Base-by-base conservation (phyloP, 2,888 invertebrate genomes). In the Mythimna pallens region DNA sequence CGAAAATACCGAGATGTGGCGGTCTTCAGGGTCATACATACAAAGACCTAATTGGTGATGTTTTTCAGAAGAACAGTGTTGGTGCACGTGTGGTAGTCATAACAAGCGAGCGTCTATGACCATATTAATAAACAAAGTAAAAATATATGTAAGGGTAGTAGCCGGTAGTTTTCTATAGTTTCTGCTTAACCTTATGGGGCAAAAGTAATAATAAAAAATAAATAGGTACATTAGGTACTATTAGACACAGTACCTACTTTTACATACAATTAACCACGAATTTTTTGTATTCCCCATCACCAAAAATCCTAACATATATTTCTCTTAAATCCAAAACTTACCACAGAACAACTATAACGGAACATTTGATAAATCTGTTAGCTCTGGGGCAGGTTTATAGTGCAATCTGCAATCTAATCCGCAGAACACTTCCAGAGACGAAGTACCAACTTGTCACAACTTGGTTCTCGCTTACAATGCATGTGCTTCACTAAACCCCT, bases 341-440 rank as follows among this genome's bases (percentile, higher is more conserved):
- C 66, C 40, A 47, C 57, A 58, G n/a, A 66, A 40, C 54, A 62
- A 43, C 54, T 58, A 22, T 54, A 50, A 65, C 20, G 22, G 20
- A 71, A 73, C 73, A 55, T 88, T 89, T 90, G 90, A 92, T 89
- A 90, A 92, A 91, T 92, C 84, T 84, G 81, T 83, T 76, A 89
- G 89, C 85, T 88, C 86, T 84, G 82, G 84, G 78, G 79, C 76
- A 72, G 85, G 89, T 89, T 90, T 91, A 90, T 89, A 88, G 88
- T 88, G 87, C 90, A 90, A 93, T 92, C 89, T 91, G 88, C 86
- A 90, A 91, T 92, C 88, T 91, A 92, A 93, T 93, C 93, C 91
- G 87, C 81, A 87, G 87, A 87, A 87, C 87, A 89, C 89, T 89
- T 89, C 88, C 86, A 73, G 83, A 84, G 89, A 92, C 89, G 89